Base-by-base conservation (phyloP, 2,113 vertebrate genomes). In the Hippopotamus amphibius region DNA sequence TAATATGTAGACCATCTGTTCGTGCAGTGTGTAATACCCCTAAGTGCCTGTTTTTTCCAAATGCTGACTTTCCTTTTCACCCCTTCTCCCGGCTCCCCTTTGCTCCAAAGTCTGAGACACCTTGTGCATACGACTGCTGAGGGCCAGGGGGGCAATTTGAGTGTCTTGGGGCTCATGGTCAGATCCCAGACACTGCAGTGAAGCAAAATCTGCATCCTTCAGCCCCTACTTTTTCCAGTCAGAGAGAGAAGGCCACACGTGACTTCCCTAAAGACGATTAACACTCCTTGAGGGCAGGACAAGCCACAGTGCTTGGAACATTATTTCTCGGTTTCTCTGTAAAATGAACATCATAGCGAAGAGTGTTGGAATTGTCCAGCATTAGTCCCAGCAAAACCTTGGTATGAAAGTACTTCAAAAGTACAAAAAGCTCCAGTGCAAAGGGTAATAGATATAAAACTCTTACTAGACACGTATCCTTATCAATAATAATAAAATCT, bases 401-500 rank as follows among this genome's bases (percentile, higher is more conserved):
- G 26, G 22, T 66, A 48, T 90, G 28, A 61, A 85, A 77, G 6
- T 72, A 65, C 69, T 94, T 61, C 57, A 46, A 48, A 90, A 43
- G n/a, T 79, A 26, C 33, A 95, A 84, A 85, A 50, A 87, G 71
- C 26, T 89, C 16, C 6, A 95, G 19, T 50, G 24, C 22, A 24
- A 77, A 82, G 22, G 9, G 7, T 8, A 55, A 65, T 65, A 83
- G 80, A 24, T 59, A 65, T 72, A 50, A 83, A 90, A 91, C 21
- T 68, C 50, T 71, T 88, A n/a, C 21, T 66, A 76, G 30, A 63
- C n/a, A 55, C 63, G 26, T 93, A 43, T 93, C 19, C 68, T 95
- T 94, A 81, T 53, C 57, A 95, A 13, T 79, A 86, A 21, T 37
- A 85, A 85, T 89, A 94, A 65, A 95, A 66, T 90, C 87, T 46